These are phyloP conservation scores for Anguilla marmorata DNA, from an alignment of 2,797 vertebrate genomes.

Conservation along the genomic window DNA sequence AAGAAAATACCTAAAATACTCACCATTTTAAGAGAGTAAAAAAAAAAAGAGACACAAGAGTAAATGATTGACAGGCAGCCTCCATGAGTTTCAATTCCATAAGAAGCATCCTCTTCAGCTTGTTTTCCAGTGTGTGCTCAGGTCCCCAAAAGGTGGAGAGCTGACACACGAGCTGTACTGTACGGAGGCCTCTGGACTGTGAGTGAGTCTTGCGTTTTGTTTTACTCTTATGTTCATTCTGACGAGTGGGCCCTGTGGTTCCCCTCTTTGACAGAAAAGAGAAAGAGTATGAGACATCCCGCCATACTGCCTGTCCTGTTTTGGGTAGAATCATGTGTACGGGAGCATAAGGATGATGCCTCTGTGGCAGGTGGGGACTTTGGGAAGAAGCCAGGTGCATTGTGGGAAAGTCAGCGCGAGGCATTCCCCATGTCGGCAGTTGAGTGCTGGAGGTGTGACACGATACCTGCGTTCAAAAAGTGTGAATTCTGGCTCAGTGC, in stretches of 20 bases:
- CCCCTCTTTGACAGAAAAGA: neutral
- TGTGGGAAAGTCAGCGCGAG: neutral
- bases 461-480: neutral
- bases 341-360: neutral
- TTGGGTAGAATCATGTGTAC: neutral
- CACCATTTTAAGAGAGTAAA: neutral
- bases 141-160: neutral
- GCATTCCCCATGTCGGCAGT: neutral
- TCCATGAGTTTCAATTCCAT: neutral
- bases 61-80: neutral
- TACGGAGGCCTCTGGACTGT: neutral
- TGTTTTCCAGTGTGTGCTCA: neutral
- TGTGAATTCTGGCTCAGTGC: neutral
- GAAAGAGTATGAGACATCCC: neutral
- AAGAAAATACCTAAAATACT: neutral
- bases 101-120: neutral
- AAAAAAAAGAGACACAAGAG: neutral
- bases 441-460: neutral
- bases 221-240: neutral
- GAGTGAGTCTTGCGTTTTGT: neutral
- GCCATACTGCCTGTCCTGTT: neutral
- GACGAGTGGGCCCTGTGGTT: neutral
- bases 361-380: neutral
- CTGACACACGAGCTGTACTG: too few relatives aligned
- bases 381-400: neutral